Conservation (phyloP, 2,113 vertebrate genomes). For the Donacobius atricapilla region DNA sequence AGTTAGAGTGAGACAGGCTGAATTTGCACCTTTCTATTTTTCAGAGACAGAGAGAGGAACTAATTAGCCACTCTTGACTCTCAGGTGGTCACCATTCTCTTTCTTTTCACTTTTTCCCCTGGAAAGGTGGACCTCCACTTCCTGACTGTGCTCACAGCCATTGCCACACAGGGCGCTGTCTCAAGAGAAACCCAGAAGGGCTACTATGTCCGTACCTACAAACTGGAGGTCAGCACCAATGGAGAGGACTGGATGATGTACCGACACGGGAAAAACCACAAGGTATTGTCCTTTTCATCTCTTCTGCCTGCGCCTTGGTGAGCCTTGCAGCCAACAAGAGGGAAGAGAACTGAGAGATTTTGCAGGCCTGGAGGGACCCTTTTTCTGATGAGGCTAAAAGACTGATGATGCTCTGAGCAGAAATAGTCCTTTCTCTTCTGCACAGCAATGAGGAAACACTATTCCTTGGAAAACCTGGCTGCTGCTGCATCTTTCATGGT, state of each 20-base stretch:
- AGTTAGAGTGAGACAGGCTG: background rate
- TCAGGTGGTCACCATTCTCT: background rate
- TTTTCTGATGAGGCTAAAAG: background rate
- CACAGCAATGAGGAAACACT: constrained; percentile 35
- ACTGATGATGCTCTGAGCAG: background rate
- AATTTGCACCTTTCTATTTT: background rate
- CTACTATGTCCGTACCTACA: constrained; percentile 94
- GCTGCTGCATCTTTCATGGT: constrained; percentile 24
- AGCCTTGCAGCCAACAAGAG: background rate
- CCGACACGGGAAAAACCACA: constrained; percentile 95
- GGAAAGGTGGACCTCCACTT: constrained; percentile 93
- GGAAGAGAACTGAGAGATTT: background rate
- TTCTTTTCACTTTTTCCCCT: background rate
- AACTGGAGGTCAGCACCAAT: constrained; percentile 97
- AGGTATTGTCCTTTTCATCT: constrained; percentile 73
- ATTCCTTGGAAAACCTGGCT: constrained; percentile 62
- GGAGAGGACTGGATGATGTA: constrained; percentile 99
- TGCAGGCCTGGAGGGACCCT: background rate
- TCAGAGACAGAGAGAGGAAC: background rate
- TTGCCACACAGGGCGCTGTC: constrained; percentile 92
- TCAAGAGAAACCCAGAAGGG: constrained; percentile 92
- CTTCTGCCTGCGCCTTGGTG: background rate
- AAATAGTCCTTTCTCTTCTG: constrained; percentile 33
- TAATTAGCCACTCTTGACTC: background rate
- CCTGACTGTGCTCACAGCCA: constrained; percentile 89